Base-by-base conservation (phyloP, 2,797 vertebrate species). In the Pachyuromys duprasi region DNA sequence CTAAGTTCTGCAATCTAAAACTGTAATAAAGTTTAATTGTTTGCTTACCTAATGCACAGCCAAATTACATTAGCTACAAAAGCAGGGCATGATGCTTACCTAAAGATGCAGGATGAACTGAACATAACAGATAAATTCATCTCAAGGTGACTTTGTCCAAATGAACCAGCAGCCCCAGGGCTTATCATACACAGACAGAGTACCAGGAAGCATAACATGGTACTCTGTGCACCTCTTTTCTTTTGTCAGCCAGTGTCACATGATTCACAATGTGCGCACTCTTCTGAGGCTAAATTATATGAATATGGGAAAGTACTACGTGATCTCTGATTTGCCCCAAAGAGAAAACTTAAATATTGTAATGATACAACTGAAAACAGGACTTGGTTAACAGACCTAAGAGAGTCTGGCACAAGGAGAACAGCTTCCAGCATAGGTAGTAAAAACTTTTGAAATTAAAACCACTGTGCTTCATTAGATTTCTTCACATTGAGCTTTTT, bases 401-500 rank as follows among this genome's bases (percentile, higher is more conserved):
- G 42, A 90, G 93, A 91, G 75, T 74, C 72, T 62, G 60, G 80
- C 36, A 33, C 31, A 2, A 93, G 22, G 20, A 87, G 14, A 31
- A 33, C 36, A 55, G 18, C 11, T 78, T 49, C 22, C n/a, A 86
- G 33, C 9, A 45, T 79, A 90, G 33, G 12, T 24, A 86, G 36
- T 55, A 87, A 93, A 24, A 92, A 84, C 6, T 57, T 89, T 20
- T 20, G 94, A 67, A 88, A 72, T 72, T 55, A 82, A 14, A 55
- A 87, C 24, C 75, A 15, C 87, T 78, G 45, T 24, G 69, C 26
- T 63, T 72, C 67, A 88, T 57, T 49, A 31, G 20, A 95, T 86
- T 90, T 91, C 36, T n/a, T 89, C 42, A 94, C 57, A 91, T 49
- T 57, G 28, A 92, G 70, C 45, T 57, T 96, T 18, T 91, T 80